Conservation (phyloP, 2,113 vertebrate genomes). For the Pelobates fuscus region DNA sequence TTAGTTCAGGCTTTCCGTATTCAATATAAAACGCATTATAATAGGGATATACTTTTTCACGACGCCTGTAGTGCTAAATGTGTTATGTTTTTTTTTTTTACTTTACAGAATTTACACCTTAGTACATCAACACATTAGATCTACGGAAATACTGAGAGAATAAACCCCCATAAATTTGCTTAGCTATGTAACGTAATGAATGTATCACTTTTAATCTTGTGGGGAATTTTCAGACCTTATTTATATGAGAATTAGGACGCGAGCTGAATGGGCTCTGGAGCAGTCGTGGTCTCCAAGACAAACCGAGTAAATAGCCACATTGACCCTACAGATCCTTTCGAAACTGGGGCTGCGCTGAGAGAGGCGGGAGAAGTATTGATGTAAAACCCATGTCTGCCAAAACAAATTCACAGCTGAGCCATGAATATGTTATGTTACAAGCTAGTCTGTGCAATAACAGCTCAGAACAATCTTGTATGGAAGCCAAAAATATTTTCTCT, state of each 20-base stretch:
- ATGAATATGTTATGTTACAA: conserved; percentile 47
- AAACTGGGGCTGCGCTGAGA: background rate
- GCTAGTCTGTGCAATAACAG: conserved; percentile 36
- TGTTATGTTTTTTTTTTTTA: too few relatives aligned
- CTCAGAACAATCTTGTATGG: conserved; percentile 47
- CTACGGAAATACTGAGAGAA: too few relatives aligned
- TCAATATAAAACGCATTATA: too few relatives aligned
- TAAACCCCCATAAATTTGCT: too few relatives aligned
- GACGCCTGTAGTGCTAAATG: too few relatives aligned
- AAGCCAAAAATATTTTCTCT: conserved; percentile 33
- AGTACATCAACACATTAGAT: too few relatives aligned
- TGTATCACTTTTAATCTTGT: background rate
- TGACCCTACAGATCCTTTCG: conserved; percentile 27
- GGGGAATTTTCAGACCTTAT: background rate
- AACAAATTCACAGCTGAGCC: conserved; percentile 39
- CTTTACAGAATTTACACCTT: too few relatives aligned
- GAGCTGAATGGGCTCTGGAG: background rate
- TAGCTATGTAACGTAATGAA: too few relatives aligned
- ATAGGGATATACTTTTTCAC: too few relatives aligned
- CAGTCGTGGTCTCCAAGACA: background rate
- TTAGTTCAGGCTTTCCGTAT: too few relatives aligned
- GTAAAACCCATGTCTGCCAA: conserved; percentile 41
- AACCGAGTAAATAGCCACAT: conserved; percentile 21
- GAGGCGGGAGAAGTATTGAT: conserved; percentile 32
- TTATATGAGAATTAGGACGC: background rate